phyloP scores from a whole-genome alignment of 2,888 invertebrate genomes.

The Carabus problematicus region DNA sequence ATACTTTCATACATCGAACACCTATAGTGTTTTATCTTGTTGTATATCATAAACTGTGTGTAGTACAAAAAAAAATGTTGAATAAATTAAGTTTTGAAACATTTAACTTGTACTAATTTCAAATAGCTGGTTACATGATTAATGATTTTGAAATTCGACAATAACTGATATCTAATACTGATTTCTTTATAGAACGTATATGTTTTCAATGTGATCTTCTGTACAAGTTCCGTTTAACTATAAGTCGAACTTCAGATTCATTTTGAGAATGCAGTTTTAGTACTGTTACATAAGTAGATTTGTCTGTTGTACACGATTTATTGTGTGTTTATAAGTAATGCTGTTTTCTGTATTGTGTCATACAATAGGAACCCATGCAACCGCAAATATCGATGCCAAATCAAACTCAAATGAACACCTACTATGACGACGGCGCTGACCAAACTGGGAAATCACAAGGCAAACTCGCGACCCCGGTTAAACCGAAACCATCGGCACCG shows the following conservation, averaged over 20 bases:
- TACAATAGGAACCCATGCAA: conserved; percentile 54
- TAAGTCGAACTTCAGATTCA: background rate
- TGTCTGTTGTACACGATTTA: conserved; percentile 13
- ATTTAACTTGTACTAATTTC: conserved; percentile 11
- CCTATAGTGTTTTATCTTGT: background rate
- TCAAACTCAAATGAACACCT: conserved; percentile 55
- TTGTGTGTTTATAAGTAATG: conserved; percentile 39
- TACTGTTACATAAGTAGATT: too few relatives aligned
- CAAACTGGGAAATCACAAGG: conserved; percentile 3
- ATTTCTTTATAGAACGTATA: too few relatives aligned
- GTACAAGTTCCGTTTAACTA: too few relatives aligned
- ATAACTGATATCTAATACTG: background rate
- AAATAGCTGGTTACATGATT: background rate
- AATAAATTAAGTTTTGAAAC: conserved; percentile 15
- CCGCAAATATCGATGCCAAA: conserved; percentile 68
- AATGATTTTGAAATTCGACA: background rate
- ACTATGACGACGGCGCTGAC: conserved; percentile 51
- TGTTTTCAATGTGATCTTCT: too few relatives aligned
- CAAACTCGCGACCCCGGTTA: conserved; percentile 1
- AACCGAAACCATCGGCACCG: conserved; percentile 45
- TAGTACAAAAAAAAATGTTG: conserved; percentile 3
- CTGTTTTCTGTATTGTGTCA: conserved; percentile 48
- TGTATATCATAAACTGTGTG: conserved; percentile 2
- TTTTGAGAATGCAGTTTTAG: conserved; percentile 1
- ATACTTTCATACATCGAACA: too few relatives aligned